A percentile compares a stretch with the other conserved stretches of the same genome.
These are phyloP conservation scores for Megalops cyprinoides DNA, from an alignment of 2,797 vertebrate genomes.

Conservation along the genomic window DNA sequence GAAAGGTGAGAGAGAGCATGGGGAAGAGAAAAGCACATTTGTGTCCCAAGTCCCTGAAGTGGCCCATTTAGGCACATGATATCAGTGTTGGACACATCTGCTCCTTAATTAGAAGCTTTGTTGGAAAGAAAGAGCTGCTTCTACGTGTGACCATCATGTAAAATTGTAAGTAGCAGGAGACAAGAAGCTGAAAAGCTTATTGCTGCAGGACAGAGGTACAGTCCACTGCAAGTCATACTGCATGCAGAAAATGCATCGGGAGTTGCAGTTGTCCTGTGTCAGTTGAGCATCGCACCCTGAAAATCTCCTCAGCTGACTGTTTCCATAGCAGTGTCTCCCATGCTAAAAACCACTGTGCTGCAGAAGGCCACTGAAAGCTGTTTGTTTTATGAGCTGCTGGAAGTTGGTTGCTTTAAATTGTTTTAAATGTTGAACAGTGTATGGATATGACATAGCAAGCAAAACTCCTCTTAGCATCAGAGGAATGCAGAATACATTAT, in stretches of 20 bases:
- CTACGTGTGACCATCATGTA: not conserved
- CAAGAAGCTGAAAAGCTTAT: too few species aligned
- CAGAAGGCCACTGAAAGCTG: not conserved
- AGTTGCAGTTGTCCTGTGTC: not conserved
- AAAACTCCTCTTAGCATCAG: not conserved
- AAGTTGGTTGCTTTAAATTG: not conserved
- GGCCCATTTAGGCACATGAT: not conserved
- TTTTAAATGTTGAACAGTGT: too few species aligned
- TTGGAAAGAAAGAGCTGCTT: not conserved
- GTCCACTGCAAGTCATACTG: too few species aligned
- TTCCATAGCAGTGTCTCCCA: not conserved
- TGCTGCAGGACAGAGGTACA: too few species aligned
- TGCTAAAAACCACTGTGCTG: not conserved
- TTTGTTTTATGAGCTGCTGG: not conserved
- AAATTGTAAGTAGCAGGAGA: not conserved
- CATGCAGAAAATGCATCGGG: too few species aligned
- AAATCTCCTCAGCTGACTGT: constrained; percentile 2
- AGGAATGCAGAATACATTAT: not conserved
- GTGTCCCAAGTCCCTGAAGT: not conserved
- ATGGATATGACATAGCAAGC: not conserved
- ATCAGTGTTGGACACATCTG: not conserved
- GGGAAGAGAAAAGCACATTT: not conserved
- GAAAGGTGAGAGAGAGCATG: not conserved
- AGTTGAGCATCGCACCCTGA: not conserved
- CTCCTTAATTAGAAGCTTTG: not conserved